phyloP scores from a whole-genome alignment of 1,140 invertebrate species.

The Thaumatotibia leucotreta region DNA sequence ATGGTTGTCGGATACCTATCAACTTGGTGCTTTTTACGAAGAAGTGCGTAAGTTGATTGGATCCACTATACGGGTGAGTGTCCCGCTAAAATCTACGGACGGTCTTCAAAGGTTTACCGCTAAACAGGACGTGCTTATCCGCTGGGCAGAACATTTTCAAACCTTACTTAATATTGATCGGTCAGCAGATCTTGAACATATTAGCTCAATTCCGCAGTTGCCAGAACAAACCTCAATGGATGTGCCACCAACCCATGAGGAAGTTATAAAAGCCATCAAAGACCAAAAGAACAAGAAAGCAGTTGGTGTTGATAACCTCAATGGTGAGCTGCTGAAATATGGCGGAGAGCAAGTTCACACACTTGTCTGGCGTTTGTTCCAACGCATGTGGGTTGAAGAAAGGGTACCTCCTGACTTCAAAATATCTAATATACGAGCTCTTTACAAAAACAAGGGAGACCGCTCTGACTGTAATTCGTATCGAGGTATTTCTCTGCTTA shows the following conservation, averaged over 20 bases:
- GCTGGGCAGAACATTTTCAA: too few species aligned
- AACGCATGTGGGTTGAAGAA: constrained; percentile 23
- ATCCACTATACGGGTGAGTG: neutral
- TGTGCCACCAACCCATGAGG: constrained; percentile 3
- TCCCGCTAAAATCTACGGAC: neutral
- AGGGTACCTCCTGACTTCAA: constrained; percentile 20
- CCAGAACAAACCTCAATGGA: constrained; percentile 22
- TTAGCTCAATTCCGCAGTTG: too few species aligned
- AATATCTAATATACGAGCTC: too few species aligned
- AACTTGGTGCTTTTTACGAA: neutral
- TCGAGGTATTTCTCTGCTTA: too few species aligned
- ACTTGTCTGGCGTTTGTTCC: constrained; percentile 21
- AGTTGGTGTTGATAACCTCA: too few species aligned
- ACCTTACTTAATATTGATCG: too few species aligned
- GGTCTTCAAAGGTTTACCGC: neutral
- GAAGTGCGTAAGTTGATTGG: neutral
- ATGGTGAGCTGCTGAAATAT: constrained; percentile 26
- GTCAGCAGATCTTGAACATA: neutral
- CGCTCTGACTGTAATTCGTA: too few species aligned
- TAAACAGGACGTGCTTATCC: too few species aligned
- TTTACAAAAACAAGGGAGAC: too few species aligned
- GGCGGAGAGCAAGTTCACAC: constrained; percentile 23
- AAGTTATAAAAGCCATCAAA: constrained; percentile 21
- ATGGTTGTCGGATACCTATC: neutral
- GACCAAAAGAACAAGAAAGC: too few species aligned